phyloP scores from a whole-genome alignment of 2,888 invertebrate genomes.

The Morpho deidamia region DNA sequence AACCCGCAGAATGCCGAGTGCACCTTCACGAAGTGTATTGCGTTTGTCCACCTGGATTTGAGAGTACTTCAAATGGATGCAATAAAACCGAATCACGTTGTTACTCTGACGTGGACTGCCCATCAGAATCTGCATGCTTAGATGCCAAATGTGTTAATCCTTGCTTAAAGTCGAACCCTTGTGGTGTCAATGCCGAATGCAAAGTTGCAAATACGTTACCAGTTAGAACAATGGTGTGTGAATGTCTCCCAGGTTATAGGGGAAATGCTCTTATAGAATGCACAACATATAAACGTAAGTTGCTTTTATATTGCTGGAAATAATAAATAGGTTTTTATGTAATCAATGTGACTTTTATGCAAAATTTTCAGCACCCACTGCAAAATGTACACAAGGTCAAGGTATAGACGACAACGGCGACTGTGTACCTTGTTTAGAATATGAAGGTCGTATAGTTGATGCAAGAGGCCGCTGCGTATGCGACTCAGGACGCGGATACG shows the following conservation, averaged over 20 bases:
- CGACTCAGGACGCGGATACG: constrained; percentile 86
- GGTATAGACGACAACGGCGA: constrained; percentile 87
- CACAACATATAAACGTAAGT: constrained; percentile 83
- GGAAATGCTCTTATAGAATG: constrained; percentile 93
- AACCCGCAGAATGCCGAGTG: constrained; percentile 85
- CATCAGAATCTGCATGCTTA: constrained; percentile 89
- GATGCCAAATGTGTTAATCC: constrained; percentile 90
- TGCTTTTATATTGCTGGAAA: neutral
- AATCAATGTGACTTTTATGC: too few relatives aligned
- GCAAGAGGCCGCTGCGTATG: constrained; percentile 90
- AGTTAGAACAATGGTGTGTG: constrained; percentile 92
- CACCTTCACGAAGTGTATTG: constrained; percentile 88
- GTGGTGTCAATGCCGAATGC: constrained; percentile 89
- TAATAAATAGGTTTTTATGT: too few relatives aligned
- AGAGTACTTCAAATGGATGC: constrained; percentile 81
- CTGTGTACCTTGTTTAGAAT: constrained; percentile 85
- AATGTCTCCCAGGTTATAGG: constrained; percentile 90
- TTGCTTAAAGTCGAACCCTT: constrained; percentile 87
- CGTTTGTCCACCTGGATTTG: constrained; percentile 87
- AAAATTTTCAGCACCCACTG: constrained; percentile 57
- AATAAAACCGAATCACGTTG: constrained; percentile 81
- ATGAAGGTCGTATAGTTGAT: constrained; percentile 86
- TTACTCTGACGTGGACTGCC: constrained; percentile 88
- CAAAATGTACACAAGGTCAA: constrained; percentile 87
- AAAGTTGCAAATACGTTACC: constrained; percentile 89